Conservation (phyloP, 1,140 invertebrate species). For the Drosophila sproati region DNA sequence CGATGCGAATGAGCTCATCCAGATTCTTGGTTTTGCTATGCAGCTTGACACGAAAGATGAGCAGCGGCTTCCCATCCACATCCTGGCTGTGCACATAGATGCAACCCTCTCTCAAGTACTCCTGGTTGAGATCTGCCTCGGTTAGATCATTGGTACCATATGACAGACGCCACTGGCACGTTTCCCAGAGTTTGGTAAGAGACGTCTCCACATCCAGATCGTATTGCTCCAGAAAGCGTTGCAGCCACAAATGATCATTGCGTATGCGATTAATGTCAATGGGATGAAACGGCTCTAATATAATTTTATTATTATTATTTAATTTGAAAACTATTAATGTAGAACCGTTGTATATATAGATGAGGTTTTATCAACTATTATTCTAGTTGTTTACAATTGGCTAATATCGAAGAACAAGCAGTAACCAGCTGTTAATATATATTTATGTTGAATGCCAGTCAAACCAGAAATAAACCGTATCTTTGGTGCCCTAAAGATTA, state of each 20-base stretch:
- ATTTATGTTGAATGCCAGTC: background rate
- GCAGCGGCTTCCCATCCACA: slow-evolving; percentile 91
- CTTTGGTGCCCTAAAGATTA: background rate
- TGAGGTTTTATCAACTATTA: too few relatives aligned
- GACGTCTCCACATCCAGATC: slow-evolving; percentile 88
- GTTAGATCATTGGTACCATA: slow-evolving; percentile 91
- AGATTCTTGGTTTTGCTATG: slow-evolving; percentile 91
- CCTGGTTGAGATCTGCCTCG: slow-evolving; percentile 88
- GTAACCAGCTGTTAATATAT: too few relatives aligned
- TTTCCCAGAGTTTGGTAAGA: slow-evolving; percentile 92
- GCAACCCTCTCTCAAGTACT: slow-evolving; percentile 91
- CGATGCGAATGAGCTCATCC: slow-evolving; percentile 90
- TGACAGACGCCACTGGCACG: slow-evolving; percentile 93
- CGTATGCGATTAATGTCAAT: slow-evolving; percentile 89
- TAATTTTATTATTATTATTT: too few relatives aligned
- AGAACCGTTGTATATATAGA: too few relatives aligned
- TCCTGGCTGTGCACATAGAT: slow-evolving; percentile 92
- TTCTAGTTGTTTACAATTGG: too few relatives aligned
- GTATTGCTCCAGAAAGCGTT: slow-evolving; percentile 89
- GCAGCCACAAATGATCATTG: slow-evolving; percentile 89
- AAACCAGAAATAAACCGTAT: background rate
- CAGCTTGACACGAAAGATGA: slow-evolving; percentile 91
- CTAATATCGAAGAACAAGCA: too few relatives aligned
- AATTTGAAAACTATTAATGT: slow-evolving; percentile 4
- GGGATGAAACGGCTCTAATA: slow-evolving; percentile 86